phyloP scores from a whole-genome alignment of 2,888 invertebrate species.

The Lymantria dispar region DNA sequence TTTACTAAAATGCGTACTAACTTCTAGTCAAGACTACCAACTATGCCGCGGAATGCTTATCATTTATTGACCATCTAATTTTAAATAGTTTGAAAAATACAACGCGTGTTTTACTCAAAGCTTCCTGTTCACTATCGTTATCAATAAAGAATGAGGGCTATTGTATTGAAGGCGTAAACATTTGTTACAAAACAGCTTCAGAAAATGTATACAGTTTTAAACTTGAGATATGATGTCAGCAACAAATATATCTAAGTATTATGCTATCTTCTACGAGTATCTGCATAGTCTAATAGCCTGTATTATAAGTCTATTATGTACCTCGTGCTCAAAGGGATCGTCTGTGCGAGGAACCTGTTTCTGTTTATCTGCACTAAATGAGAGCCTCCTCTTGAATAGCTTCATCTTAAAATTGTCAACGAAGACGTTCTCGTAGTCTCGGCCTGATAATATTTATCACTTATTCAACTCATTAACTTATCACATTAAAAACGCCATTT shows the following conservation, averaged over 20 bases:
- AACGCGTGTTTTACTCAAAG: slow-evolving; percentile 9
- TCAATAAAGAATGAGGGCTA: slow-evolving; percentile 29
- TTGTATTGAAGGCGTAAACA: slow-evolving; percentile 11
- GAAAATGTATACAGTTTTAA: slow-evolving; percentile 8
- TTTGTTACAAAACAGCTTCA: slow-evolving; percentile 3
- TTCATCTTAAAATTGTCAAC: slow-evolving; percentile 61
- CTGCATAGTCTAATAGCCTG: slow-evolving; percentile 14
- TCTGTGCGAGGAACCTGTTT: slow-evolving; percentile 68
- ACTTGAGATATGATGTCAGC: slow-evolving; percentile 18
- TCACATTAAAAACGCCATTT: slow-evolving; percentile 30
- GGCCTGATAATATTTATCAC: slow-evolving; percentile 40
- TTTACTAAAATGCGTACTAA: slow-evolving; percentile 49
- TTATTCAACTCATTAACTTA: slow-evolving; percentile 43
- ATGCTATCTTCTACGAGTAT: slow-evolving; percentile 13
- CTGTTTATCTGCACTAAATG: slow-evolving; percentile 77
- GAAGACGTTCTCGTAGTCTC: slow-evolving; percentile 31
- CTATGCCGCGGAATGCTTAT: slow-evolving; percentile 50
- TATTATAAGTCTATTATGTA: slow-evolving; percentile 45
- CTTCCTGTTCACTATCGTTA: slow-evolving; percentile 28
- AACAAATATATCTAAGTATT: slow-evolving; percentile 10
- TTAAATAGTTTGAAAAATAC: slow-evolving; percentile 13
- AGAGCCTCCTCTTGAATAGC: slow-evolving; percentile 78
- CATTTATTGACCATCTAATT: slow-evolving; percentile 30
- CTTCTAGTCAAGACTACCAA: slow-evolving; percentile 41
- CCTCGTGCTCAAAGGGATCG: slow-evolving; percentile 78